Conservation (phyloP, 2,888 invertebrate species). For the Augiades crinisus region DNA sequence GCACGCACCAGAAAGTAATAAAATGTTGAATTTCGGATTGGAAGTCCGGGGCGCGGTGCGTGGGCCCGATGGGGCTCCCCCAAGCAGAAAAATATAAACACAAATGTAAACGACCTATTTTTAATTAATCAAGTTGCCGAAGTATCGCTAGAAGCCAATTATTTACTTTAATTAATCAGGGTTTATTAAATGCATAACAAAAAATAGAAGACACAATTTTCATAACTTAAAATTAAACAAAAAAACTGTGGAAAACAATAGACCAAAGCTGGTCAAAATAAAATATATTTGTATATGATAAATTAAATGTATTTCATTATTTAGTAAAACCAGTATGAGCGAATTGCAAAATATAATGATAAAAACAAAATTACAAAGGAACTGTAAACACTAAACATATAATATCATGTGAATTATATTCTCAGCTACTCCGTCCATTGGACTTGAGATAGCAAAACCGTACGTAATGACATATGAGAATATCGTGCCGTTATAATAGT, state of each 20-base stretch:
- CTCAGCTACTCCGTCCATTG: constrained; percentile 1
- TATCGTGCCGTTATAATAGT: constrained; percentile 20
- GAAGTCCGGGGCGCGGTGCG: constrained; percentile 6
- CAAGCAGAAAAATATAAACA: neutral
- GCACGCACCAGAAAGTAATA: constrained; percentile 13
- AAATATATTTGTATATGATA: too few species aligned
- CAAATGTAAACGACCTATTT: constrained; percentile 12
- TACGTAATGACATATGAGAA: constrained; percentile 12
- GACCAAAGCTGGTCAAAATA: too few species aligned
- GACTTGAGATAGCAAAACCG: constrained; percentile 13
- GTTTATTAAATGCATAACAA: too few species aligned
- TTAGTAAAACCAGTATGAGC: neutral
- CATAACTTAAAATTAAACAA: too few species aligned
- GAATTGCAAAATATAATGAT: neutral
- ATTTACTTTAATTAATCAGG: too few species aligned
- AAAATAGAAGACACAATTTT: too few species aligned
- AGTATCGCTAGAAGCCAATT: too few species aligned
- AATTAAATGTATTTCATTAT: too few species aligned
- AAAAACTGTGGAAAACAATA: too few species aligned
- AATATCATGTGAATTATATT: neutral
- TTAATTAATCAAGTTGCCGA: constrained; percentile 8
- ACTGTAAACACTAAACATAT: neutral
- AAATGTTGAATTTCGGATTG: constrained; percentile 3
- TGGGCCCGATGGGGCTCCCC: neutral
- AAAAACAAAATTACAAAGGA: neutral